Evolutionary conservation across 1,140 invertebrate genomes (phyloP).

Genomic region (Hylaeus anthracinus): DNA sequence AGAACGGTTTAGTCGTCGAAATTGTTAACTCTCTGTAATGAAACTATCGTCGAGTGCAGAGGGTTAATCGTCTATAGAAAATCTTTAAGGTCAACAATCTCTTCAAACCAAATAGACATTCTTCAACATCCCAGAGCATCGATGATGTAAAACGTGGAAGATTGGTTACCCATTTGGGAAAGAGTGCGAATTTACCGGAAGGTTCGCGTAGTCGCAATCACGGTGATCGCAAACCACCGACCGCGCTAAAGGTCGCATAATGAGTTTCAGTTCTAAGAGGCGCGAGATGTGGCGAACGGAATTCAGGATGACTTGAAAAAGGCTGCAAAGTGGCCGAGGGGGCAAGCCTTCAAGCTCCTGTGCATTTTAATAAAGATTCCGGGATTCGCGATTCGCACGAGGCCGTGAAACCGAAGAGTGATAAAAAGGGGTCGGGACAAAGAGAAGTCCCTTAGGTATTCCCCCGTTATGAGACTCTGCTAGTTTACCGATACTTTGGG

Average conservation of each 20-base stretch:
- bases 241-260: conserved; percentile 6
- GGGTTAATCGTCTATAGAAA: no score
- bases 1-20: no score
- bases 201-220: conserved; percentile 10
- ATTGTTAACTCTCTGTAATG: no score
- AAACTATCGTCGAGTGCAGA: no score
- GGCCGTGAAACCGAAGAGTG: conserved; percentile 47
- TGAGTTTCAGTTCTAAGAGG: conserved; percentile 30
- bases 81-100: no score
- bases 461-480: conserved; percentile 37
- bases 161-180: neutral
- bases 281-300: neutral
- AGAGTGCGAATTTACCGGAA: neutral
- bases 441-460: conserved; percentile 12
- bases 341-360: conserved; percentile 17
- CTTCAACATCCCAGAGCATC: no score
- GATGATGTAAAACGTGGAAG: no score
- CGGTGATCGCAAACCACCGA: neutral
- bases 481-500: conserved; percentile 18
- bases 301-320: conserved; percentile 38
- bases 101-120: no score
- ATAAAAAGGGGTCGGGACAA: conserved; percentile 49
- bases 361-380: conserved; percentile 60
- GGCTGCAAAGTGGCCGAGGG: conserved; percentile 3
- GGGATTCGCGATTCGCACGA: conserved; percentile 31